Evolutionary conservation across 2,797 vertebrate species (phyloP), one percentile per base, ranked within the genome.

Genomic region (Octomys mimax): DNA sequence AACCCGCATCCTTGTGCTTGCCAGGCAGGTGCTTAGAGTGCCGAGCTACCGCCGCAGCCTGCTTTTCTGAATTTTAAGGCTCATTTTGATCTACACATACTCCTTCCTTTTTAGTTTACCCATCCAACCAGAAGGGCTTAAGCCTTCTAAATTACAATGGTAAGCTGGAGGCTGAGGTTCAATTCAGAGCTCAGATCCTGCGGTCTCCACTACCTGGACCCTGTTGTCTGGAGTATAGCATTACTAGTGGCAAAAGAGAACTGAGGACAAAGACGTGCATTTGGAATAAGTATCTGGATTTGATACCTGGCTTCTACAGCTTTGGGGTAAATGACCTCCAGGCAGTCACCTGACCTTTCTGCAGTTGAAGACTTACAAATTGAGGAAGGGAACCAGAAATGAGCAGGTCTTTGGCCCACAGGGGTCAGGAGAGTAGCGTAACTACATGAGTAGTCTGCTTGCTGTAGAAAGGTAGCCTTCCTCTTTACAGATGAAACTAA

Each of bases 241-340:
- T 73, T 79, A 79, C 91, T 71, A 82, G 68, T 93, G 70, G 52
- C 39, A 81, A 77, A 66, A 70, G 21, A 79, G 24, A 95, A 84
- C 13, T 78, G 12, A 66, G 2, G 18, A 36, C 39, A 84, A 71
- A 39, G 3, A 19, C 39, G 1, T 80, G 54, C n/a, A 42, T 95
- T 88, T 94, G 59, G 22, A 84, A 62, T 94, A 42, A 68, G 84
- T 97, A 92, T 64, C 66, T 94, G 70, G 81, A 88, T 93, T 93
- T 83, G 52, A 96, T 54, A 89, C 28, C 49, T 89, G 92, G 92
- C 62, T 42, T 97, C 95, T 89, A 81, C 10, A 93, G 70, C 95
- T 93, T 81, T 73, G 93, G 82, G 36, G 77, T 95, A 94, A 94
- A 26, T 96, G 94, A 90, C 91, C 52, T 83, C 89, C 2, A 73